phyloP scores from a whole-genome alignment of 2,113 vertebrate species.

The Seriola dumerili region DNA sequence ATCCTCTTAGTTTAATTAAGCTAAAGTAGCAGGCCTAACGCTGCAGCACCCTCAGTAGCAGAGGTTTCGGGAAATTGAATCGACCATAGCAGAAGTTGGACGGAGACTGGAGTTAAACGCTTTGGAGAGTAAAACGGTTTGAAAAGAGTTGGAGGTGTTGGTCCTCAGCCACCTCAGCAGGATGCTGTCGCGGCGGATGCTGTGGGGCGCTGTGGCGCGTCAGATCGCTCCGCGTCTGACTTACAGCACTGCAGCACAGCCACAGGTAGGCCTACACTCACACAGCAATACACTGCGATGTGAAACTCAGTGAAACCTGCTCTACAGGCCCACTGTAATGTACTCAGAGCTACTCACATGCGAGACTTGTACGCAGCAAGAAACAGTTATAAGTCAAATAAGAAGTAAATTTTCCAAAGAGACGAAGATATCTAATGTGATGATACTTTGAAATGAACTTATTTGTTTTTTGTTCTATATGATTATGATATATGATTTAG shows the following conservation, averaged over 20 bases:
- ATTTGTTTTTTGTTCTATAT: no score
- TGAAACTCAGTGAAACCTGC: not conserved
- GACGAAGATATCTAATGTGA: not conserved
- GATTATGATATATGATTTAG: not conserved
- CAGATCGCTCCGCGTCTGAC: slow-evolving; percentile 42
- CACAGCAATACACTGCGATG: not conserved
- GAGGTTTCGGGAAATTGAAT: not conserved
- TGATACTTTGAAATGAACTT: not conserved
- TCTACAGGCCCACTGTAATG: not conserved
- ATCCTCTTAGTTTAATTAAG: slow-evolving; percentile 68
- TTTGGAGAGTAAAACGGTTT: not conserved
- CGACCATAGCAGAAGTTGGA: not conserved
- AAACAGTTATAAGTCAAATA: not conserved
- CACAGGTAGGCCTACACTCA: slow-evolving; percentile 65
- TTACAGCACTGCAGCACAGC: slow-evolving; percentile 67
- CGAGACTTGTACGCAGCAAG: not conserved
- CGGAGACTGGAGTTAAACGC: not conserved
- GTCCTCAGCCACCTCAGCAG: slow-evolving; percentile 13
- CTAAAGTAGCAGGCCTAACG: slow-evolving; percentile 6
- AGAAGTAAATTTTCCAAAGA: not conserved
- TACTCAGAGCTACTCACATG: not conserved
- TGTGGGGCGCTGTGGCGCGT: slow-evolving; percentile 36
- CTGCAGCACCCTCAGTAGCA: not conserved
- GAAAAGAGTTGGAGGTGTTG: slow-evolving; percentile 4
- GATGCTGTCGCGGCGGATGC: slow-evolving; percentile 67